These are phyloP conservation scores for Pachycephus smyrnensis DNA, from an alignment of 2,888 invertebrate genomes.

Conservation along the genomic window DNA sequence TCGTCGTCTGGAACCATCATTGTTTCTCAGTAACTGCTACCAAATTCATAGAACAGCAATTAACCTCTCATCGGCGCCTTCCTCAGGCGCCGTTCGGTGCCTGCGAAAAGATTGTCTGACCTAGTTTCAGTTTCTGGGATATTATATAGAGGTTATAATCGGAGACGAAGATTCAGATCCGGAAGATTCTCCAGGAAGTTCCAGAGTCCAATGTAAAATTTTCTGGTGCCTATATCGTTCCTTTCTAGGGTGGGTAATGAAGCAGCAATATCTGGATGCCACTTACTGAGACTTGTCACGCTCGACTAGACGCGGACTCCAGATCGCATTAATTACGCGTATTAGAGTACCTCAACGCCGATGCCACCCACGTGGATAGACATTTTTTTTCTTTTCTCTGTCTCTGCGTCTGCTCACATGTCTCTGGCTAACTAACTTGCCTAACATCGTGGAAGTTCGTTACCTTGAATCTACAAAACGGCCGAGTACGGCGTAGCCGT, in stretches of 20 bases:
- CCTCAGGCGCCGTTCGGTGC: constrained; percentile 2
- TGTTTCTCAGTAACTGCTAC: constrained; percentile 62
- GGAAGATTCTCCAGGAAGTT: background rate
- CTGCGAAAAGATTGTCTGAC: background rate
- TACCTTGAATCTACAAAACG: background rate
- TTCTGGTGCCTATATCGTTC: background rate
- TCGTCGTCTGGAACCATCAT: constrained; percentile 47
- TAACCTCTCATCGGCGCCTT: constrained; percentile 55
- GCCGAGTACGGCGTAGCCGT: background rate
- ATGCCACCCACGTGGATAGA: constrained; percentile 36
- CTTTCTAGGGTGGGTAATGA: constrained; percentile 43
- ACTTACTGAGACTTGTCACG: constrained; percentile 42
- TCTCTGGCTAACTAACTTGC: background rate
- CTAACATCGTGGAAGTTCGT: background rate
- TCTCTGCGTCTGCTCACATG: background rate
- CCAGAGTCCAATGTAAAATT: background rate
- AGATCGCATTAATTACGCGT: constrained; percentile 58
- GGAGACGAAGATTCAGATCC: background rate
- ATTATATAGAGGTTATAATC: background rate
- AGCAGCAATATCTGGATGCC: constrained; percentile 43
- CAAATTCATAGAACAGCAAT: constrained; percentile 67
- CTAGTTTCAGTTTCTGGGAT: background rate
- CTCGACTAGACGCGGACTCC: constrained; percentile 34
- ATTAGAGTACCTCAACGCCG: constrained; percentile 34
- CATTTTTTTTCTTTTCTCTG: background rate